Evolutionary conservation across 2,888 invertebrate genomes (phyloP), one percentile per base, ranked within the genome.

Genomic region (Drosophila differens): DNA sequence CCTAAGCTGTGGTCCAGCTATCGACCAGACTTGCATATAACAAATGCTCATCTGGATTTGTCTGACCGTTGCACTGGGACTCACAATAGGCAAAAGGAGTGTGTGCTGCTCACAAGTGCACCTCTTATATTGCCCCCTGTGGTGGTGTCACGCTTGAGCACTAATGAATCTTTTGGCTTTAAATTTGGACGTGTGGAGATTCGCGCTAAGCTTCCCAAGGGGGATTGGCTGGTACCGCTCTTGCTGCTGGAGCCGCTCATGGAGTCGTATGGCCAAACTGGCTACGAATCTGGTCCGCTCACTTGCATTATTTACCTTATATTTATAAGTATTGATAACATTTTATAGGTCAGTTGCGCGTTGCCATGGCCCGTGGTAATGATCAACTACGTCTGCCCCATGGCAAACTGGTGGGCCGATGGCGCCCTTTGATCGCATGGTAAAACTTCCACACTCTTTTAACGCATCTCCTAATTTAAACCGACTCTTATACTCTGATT

Each of bases 401-500:
- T 28, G 84, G 83, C 12, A 80, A 86, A 25, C 80, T 90, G 87
- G 87, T 7, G 77, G 76, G 1, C 57, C 77, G 10, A 94, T 96
- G 93, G 96, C 97, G 3, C 97, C 97, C 0, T 97, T 97, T 84
- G 96, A 97, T 92, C 95, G 95, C 91, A 94, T 96, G 94, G 96
- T 96, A 92, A 88, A 78, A 39, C 47, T 25, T 22, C 4, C 4
- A 25, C 16, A 25, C 47, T 25, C 16, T 16, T 1, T 22, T 41
- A 22, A 32, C 19, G 2, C n/a, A 51, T 6, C 22, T 35, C 5
- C 22, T 16, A 7, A 7, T 16, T 25, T 47, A 4, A 41, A 22
- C 6, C 22, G 14, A 33, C 7, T 19, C 12, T n/a, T 12, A 30
- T 30, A 30, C n/a, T 12, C 19, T 52, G 52, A n/a, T 51, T 19